Percentiles rank a stretch among this genome's conserved stretches.
Evolutionary conservation across 2,797 vertebrate species (phyloP).

Genomic region (Ara ararauna): DNA sequence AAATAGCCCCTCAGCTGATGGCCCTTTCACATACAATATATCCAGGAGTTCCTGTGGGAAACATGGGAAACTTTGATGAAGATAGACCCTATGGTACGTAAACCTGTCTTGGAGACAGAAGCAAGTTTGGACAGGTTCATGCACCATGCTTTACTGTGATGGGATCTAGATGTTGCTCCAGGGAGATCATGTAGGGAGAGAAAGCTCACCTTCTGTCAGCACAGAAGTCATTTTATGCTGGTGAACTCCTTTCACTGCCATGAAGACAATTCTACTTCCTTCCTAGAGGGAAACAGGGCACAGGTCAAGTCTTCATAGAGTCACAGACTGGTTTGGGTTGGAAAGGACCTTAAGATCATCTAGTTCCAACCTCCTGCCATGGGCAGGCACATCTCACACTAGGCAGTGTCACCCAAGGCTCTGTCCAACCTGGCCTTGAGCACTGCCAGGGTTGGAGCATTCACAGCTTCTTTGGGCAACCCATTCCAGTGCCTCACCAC

Average conservation of each 20-base stretch:
- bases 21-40: constrained; percentile 81
- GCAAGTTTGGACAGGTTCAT: neutral
- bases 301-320: neutral
- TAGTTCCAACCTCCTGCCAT: neutral
- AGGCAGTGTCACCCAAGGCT: neutral
- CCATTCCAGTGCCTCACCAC: neutral
- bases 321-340: neutral
- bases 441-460: neutral
- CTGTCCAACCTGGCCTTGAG: neutral
- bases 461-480: neutral
- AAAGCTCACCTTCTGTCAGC: neutral
- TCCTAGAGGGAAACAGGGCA: neutral
- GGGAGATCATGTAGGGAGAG: fast-evolving
- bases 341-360: neutral
- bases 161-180: neutral
- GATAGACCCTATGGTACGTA: neutral
- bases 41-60: constrained; percentile 82
- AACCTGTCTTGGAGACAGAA: neutral
- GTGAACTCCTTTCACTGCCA: neutral
- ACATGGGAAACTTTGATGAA: neutral
- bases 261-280: neutral
- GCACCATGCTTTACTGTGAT: neutral
- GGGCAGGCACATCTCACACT: neutral
- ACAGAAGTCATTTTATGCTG: neutral
- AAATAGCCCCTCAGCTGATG: constrained; percentile 85